A percentile compares a stretch with the other conserved stretches of the same genome.
Conservation (phyloP, 64 coral and sea anemone genomes). For the Actinia tenebrosa region DNA sequence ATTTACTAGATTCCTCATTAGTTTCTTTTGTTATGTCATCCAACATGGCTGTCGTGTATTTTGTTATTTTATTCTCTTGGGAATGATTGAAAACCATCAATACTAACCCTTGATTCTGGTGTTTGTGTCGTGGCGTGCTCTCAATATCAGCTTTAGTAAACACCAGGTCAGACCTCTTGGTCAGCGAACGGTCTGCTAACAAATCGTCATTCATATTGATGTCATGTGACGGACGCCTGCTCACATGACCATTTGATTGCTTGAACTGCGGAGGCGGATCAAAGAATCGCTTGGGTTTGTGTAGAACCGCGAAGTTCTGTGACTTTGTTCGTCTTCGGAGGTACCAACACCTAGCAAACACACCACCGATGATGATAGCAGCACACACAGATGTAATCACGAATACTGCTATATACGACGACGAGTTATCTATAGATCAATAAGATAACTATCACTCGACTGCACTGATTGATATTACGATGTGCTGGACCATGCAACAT, state of each 20-base stretch:
- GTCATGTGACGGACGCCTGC: slow-evolving; percentile 12
- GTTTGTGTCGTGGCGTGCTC: neutral
- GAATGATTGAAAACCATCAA: no score
- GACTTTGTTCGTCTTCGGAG: slow-evolving; percentile 41
- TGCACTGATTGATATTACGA: no score
- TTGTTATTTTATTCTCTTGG: no score
- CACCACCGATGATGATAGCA: slow-evolving; percentile 26
- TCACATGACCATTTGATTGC: slow-evolving; percentile 29
- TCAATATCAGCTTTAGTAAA: slow-evolving; percentile 39
- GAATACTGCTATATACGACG: slow-evolving; percentile 40
- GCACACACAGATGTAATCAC: slow-evolving; percentile 29
- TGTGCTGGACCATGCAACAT: no score
- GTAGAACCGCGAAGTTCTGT: slow-evolving; percentile 47
- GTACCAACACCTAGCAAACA: slow-evolving; percentile 30
- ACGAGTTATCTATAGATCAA: slow-evolving; percentile 28
- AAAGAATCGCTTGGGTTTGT: slow-evolving; percentile 52
- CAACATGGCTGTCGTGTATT: no score
- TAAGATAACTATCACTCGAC: neutral
- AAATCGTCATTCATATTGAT: neutral
- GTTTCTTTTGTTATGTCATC: no score
- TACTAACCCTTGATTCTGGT: neutral
- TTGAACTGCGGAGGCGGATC: neutral
- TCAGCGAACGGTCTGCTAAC: neutral
- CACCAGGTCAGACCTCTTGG: slow-evolving; percentile 23
- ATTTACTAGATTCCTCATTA: no score